Conservation (phyloP, 2,888 invertebrate species). For the Scaptomyza cyrtandrae region DNA sequence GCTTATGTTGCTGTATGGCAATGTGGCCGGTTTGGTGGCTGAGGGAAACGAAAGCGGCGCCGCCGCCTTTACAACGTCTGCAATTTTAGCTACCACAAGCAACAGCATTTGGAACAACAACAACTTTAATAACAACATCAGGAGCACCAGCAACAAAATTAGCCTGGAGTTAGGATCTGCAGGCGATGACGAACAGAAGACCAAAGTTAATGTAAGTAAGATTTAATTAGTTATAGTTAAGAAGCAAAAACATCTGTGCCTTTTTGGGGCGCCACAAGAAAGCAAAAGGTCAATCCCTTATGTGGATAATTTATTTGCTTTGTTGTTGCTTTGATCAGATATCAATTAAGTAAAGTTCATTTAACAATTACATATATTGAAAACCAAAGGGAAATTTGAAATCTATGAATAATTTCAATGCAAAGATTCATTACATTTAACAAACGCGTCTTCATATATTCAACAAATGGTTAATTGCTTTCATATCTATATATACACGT, state of each 20-base stretch:
- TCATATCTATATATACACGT: too few relatives aligned
- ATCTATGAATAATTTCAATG: too few relatives aligned
- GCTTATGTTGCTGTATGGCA: constrained; percentile 19
- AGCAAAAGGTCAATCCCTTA: neutral
- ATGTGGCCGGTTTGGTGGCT: constrained; percentile 5
- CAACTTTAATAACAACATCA: neutral
- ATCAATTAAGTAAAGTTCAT: too few relatives aligned
- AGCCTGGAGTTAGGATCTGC: neutral
- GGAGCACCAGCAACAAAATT: neutral
- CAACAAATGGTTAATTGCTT: too few relatives aligned
- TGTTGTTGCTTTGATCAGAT: neutral
- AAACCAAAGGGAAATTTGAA: too few relatives aligned
- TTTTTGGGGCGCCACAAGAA: neutral
- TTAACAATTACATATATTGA: too few relatives aligned
- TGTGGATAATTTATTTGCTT: too few relatives aligned
- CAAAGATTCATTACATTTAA: too few relatives aligned
- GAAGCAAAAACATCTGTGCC: neutral
- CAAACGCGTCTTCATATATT: too few relatives aligned
- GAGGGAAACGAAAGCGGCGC: neutral
- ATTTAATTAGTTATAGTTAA: neutral
- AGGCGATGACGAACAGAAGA: neutral
- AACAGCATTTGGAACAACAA: neutral
- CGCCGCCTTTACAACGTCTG: neutral
- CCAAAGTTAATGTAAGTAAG: constrained; percentile 30
- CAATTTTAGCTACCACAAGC: constrained; percentile 2